Base-by-base conservation (phyloP, 2,797 vertebrate species). In the Syndactyla subalaris region DNA sequence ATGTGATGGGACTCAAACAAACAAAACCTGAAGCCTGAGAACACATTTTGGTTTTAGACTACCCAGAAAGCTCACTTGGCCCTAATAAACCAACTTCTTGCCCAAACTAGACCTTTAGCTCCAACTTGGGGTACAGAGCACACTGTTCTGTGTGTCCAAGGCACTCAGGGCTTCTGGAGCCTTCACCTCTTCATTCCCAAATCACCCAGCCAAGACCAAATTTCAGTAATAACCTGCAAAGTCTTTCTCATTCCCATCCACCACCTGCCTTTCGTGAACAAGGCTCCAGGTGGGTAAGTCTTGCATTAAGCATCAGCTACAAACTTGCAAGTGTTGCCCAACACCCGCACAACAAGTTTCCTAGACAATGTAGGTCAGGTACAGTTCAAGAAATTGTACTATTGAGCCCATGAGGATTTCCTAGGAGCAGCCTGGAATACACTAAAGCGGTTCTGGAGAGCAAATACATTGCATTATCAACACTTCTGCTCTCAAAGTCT, bases 291-390 rank as follows among this genome's bases (percentile, higher is more conserved):
- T 29, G 17, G 48, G 48, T 4, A 59, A 39, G n/a, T 9, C 54
- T 48, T 43, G 21, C 5, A 0, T 30, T 17, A 66, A 75, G 57
- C 63, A 92, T 51, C 88, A 66, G 36, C 89, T 84, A 17, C 77
- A 79, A 45, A 51, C 41, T 10, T 17, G 1, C 30, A 66, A 71
- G 26, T 14, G 11, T 85, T 96, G 92, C 11, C 2, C 83, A 94
- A 92, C n/a, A 92, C 62, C 62, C 21, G 66, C 6, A 70, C 2
- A 7, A 77, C 82, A 52, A 59, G 71, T 49, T 88, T 80, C 85
- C 80, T 43, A 59, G 36, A 55, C n/a, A 74, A 95, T 49, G 83
- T 59, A 59, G 83, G 89, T 86, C 92, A 96, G 83, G 66, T 6
- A 75, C 76, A 81, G 77, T 81, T 90, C 83, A 92, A 78, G 80